Conservation (phyloP, 2,113 vertebrate species). For the Alexandromys fortis region DNA sequence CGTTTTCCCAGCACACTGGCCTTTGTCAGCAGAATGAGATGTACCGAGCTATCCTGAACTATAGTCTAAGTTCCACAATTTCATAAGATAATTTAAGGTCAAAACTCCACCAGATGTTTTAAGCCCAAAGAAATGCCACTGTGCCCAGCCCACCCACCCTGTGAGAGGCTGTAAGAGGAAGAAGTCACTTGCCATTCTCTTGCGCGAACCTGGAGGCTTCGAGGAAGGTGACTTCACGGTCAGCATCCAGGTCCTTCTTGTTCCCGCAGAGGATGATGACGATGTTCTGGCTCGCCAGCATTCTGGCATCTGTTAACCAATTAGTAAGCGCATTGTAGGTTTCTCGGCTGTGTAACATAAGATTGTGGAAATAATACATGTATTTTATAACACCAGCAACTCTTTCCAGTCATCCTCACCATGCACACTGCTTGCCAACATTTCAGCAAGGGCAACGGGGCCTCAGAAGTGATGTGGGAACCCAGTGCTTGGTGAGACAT, state of each 20-base stretch:
- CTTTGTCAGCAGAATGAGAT: neutral
- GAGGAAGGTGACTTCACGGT: slow-evolving; percentile 89
- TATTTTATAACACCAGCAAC: slow-evolving; percentile 78
- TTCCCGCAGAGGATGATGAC: slow-evolving; percentile 90
- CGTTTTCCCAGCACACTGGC: neutral
- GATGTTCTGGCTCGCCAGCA: slow-evolving; percentile 89
- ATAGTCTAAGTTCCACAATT: neutral
- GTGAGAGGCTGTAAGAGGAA: neutral
- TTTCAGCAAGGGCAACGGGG: neutral
- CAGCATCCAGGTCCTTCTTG: slow-evolving; percentile 89
- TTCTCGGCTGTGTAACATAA: slow-evolving; percentile 85
- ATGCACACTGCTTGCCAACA: neutral
- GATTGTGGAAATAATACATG: slow-evolving; percentile 76
- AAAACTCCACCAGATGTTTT: neutral
- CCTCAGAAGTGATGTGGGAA: neutral
- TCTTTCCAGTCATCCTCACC: slow-evolving; percentile 47
- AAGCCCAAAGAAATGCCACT: neutral
- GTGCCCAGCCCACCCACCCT: neutral
- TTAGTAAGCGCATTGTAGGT: slow-evolving; percentile 91
- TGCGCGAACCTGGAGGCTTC: slow-evolving; percentile 90
- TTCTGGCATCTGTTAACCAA: slow-evolving; percentile 89
- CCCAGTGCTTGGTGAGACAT: fast-evolving
- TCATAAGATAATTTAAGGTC: neutral
- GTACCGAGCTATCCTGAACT: neutral
- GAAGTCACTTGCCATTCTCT: slow-evolving; percentile 86